Percentiles rank a stretch among this genome's conserved stretches.
Evolutionary conservation across 2,888 invertebrate species (phyloP).

Genomic region (Desoria tigrina): DNA sequence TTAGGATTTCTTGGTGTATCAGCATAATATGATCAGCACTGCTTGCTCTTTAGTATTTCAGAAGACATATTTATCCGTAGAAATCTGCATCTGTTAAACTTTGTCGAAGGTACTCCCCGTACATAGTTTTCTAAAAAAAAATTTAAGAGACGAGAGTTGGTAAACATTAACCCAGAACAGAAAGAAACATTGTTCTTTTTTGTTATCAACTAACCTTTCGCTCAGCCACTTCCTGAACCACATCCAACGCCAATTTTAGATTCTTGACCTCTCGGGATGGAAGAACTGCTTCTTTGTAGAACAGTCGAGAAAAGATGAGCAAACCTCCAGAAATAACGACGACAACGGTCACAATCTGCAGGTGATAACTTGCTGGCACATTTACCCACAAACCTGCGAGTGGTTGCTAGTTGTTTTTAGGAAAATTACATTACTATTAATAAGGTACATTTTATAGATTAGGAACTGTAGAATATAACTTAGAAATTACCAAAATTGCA

Average conservation of each 20-base stretch:
- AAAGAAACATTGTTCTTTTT: background rate
- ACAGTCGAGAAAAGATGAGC: slow-evolving; percentile 46
- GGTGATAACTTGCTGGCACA: slow-evolving; percentile 44
- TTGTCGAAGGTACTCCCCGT: slow-evolving; percentile 40
- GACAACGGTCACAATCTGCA: slow-evolving; percentile 45
- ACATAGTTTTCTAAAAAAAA: slow-evolving; percentile 40
- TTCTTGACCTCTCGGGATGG: slow-evolving; percentile 39
- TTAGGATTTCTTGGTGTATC: no score
- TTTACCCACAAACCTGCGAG: slow-evolving; percentile 42
- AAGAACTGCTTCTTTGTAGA: slow-evolving; percentile 39
- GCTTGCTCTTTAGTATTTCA: no score
- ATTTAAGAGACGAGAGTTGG: slow-evolving; percentile 2
- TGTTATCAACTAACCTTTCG: slow-evolving; percentile 34
- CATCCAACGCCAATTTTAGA: slow-evolving; percentile 38
- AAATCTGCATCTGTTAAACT: slow-evolving; percentile 42
- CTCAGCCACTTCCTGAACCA: slow-evolving; percentile 32
- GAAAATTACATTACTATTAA: slow-evolving; percentile 12
- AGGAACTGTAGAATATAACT: background rate
- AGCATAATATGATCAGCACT: no score
- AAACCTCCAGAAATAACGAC: slow-evolving; percentile 46
- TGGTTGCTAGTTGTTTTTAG: slow-evolving; percentile 44
- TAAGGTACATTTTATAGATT: no score
- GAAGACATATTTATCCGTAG: background rate
- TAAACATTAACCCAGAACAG: background rate
- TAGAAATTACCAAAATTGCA: slow-evolving; percentile 39